Base-by-base conservation (phyloP, 2,888 invertebrate species). In the Seira musarum region DNA sequence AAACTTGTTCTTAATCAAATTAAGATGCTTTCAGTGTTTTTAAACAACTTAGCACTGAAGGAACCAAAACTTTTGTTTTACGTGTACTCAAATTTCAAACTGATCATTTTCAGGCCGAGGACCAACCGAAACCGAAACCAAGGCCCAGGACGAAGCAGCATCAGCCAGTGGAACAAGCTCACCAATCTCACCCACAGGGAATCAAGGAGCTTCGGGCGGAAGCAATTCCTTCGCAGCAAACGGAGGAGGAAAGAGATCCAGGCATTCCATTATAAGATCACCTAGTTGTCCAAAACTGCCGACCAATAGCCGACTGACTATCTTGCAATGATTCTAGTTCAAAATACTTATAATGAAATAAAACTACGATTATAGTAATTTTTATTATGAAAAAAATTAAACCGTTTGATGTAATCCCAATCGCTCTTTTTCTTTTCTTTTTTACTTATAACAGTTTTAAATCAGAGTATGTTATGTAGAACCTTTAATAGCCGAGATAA, bases 251-350 rank as follows among this genome's bases (percentile, higher is more conserved):
- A 77, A 70, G 66, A 64, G 80, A 75, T 60, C 80, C 25, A 80
- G 77, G 77, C 80, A 77, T 80, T 81, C 81, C 82, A 84, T 84
- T 82, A 83, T 83, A 46, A 61, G 84, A 65, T 84, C 84, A 64
- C 84, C 84, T 19, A 82, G 82, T 80, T 84, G 84, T 66, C 84
- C 84, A 17, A 84, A 84, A 71, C 64, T 84, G 8, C n/a, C n/a
- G n/a, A n/a, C n/a, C 19, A 83, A 80, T 67, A 82, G 83, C 73
- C 80, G 84, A 69, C 83, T 84, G 74, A 78, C 84, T 77, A 77
- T 83, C 80, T 82, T 84, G 72, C 83, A 84, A 83, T 84, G 75
- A 83, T 80, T 83, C 83, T 83, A 83, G 83, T 83, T 83, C 83
- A 83, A 83, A 83, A 80, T 80, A 80, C 75, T 80, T 80, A 74